phyloP scores from a whole-genome alignment of 2,113 vertebrate genomes.

The Diadophis punctatus region DNA sequence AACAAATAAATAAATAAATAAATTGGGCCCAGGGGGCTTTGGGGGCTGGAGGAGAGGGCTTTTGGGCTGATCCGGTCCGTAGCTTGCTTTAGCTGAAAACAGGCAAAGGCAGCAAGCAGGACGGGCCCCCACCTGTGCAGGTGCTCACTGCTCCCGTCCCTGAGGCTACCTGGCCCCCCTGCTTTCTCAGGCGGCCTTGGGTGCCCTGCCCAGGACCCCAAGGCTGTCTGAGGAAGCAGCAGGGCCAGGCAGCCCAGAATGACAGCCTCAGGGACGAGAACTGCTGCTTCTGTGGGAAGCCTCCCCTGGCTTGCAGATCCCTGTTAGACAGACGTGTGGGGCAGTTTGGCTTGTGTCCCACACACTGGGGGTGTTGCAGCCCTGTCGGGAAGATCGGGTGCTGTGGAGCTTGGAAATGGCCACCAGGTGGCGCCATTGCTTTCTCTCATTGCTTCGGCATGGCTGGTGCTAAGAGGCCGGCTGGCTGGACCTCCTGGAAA shows the following conservation, averaged over 20 bases:
- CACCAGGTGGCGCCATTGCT: slow-evolving; percentile 67
- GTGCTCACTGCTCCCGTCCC: rapidly evolving
- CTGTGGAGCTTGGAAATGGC: slow-evolving; percentile 11
- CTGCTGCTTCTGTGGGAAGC: neutral
- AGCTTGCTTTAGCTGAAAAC: neutral
- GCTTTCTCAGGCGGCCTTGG: neutral
- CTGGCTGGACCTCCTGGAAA: too few relatives aligned
- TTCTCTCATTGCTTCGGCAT: too few relatives aligned
- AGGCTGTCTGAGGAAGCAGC: neutral
- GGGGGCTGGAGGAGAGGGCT: neutral
- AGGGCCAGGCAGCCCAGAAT: neutral
- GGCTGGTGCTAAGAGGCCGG: too few relatives aligned
- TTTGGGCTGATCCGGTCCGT: rapidly evolving
- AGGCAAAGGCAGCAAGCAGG: neutral
- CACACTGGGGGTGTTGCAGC: neutral
- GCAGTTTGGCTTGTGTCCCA: neutral
- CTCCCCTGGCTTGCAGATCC: neutral
- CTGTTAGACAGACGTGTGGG: neutral
- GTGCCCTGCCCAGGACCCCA: neutral
- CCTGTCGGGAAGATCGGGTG: neutral
- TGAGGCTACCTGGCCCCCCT: neutral
- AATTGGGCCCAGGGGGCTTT: neutral
- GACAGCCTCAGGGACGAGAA: neutral
- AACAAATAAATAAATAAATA: too few relatives aligned
- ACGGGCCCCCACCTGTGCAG: rapidly evolving